Evolutionary conservation across 2,888 invertebrate species (phyloP), one percentile per base, ranked within the genome.

Genomic region (Carcina quercana): DNA sequence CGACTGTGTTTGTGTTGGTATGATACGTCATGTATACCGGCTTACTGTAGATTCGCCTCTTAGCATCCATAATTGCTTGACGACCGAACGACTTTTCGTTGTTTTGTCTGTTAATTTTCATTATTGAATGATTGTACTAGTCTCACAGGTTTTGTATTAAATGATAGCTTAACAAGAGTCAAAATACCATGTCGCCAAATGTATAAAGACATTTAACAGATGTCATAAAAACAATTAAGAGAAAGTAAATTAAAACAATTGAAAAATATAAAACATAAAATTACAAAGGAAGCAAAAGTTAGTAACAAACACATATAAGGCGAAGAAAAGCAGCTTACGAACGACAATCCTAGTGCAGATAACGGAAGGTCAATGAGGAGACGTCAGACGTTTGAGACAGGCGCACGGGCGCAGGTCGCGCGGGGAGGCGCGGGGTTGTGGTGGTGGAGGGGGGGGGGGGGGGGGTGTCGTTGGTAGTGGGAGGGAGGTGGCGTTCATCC

Each of bases 281-380:
- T 6, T 10, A 10, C 24, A 24, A 5, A 12, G 24, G 12, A n/a
- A n/a, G n/a, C n/a, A n/a, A n/a, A n/a, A 8, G 20, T 20, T 10
- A 20, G n/a, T n/a, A n/a, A n/a, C n/a, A n/a, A n/a, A n/a, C n/a
- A n/a, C n/a, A n/a, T n/a, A n/a, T n/a, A n/a, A n/a, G n/a, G n/a
- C n/a, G n/a, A n/a, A n/a, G n/a, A n/a, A n/a, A n/a, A n/a, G n/a
- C n/a, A n/a, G n/a, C n/a, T 14, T 31, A 31, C 14, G 13, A 30
- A 25, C 53, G 65, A 73, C 61, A 73, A 70, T 75, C 68, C 56
- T 59, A 58, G 58, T 58, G 66, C 59, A 73, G 78, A 78, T 82
- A 78, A 74, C 75, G 71, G 74, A 80, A 79, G 82, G 82, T 83
- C 82, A 82, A 73, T 71, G 74, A 74, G 72, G 62, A 74, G 73